These are phyloP conservation scores for Ischnura elegans DNA, from an alignment of 2,888 invertebrate genomes.

Conservation along the genomic window DNA sequence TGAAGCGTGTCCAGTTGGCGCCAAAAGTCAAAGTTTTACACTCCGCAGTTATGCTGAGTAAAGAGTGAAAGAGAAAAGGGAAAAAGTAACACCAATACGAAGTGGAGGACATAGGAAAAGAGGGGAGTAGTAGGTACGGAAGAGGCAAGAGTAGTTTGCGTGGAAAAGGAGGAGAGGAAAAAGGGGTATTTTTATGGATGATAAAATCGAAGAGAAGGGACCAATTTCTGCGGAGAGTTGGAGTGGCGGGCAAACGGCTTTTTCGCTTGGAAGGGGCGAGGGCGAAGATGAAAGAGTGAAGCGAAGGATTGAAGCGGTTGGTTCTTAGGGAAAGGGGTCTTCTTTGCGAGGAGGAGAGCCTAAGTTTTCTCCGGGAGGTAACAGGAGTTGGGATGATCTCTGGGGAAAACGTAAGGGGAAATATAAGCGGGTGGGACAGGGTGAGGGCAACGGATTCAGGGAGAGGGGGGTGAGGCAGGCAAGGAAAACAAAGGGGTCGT, in stretches of 20 bases:
- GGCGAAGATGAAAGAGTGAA: too few species aligned
- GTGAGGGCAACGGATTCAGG: neutral
- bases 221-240: conserved; percentile 51
- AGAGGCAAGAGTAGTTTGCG: neutral
- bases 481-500: conserved; percentile 21
- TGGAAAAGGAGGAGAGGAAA: neutral
- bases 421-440: neutral
- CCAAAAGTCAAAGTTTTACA: neutral
- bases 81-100: neutral
- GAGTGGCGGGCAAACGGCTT: neutral
- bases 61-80: neutral
- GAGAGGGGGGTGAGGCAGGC: neutral
- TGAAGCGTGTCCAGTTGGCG: too few species aligned
- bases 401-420: too few species aligned
- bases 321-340: too few species aligned
- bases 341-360: too few species aligned
- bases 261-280: neutral
- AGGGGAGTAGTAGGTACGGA: neutral
- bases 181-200: conserved; percentile 57
- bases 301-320: too few species aligned
- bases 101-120: neutral
- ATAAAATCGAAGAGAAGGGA: conserved; percentile 64
- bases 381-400: too few species aligned
- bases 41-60: neutral
- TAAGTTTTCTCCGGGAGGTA: too few species aligned